These are phyloP conservation scores for Cylloceria caligata DNA, from an alignment of 2,888 invertebrate species.

Conservation along the genomic window DNA sequence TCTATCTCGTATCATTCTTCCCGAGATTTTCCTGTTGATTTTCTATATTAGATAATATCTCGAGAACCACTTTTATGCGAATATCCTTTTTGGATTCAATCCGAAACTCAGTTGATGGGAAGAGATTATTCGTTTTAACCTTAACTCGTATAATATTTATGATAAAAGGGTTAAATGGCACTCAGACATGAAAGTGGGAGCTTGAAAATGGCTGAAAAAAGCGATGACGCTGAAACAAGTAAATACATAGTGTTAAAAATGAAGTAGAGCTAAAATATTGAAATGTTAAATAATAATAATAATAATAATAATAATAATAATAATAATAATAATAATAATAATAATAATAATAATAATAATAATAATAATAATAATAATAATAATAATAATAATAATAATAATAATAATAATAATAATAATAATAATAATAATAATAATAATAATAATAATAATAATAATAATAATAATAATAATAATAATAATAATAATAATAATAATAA, in stretches of 20 bases:
- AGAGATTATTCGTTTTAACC: not conserved
- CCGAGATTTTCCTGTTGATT: not conserved
- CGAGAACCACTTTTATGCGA: not conserved
- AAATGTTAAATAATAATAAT: no score
- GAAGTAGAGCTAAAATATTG: not conserved
- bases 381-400: no score
- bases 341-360: no score
- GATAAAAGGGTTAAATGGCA: not conserved
- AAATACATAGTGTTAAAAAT: not conserved
- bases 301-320: no score
- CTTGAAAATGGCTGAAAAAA: not conserved
- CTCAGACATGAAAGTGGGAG: not conserved
- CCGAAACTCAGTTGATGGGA: no score
- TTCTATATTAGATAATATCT: not conserved
- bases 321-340: no score
- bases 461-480: no score
- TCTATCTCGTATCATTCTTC: not conserved
- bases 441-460: no score
- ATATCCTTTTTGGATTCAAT: not conserved
- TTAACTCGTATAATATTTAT: not conserved
- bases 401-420: no score
- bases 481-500: no score
- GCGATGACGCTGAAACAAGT: not conserved
- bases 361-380: no score
- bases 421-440: no score